Evolutionary conservation across 2,113 vertebrate genomes (phyloP), one percentile per base, ranked within the genome.

Genomic region (Clarias batrachus): DNA sequence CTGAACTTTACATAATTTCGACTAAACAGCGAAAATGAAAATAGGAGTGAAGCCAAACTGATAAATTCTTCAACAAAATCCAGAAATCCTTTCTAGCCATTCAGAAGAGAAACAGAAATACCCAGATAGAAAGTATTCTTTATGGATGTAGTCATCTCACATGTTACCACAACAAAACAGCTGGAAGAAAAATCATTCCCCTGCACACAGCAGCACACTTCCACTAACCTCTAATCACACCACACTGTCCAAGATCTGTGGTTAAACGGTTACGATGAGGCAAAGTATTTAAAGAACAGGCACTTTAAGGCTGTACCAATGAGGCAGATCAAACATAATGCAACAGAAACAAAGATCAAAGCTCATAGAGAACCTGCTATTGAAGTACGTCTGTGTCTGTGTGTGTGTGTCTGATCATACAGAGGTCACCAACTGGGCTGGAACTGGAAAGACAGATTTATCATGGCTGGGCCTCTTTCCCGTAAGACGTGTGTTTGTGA

Each of bases 311-410:
- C 74, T 30, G 56, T 71, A 27, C 41, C 37, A 82, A 71, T 82
- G 82, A 76, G 8, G 85, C 57, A 33, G 83, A 89, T 90, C 89
- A 87, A 90, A 90, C 54, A 82, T 65, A 65, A 80, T 48, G 48
- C 25, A 66, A 48, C n/a, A 86, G 77, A 84, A 66, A 48, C 66
- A 33, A 76, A 90, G 87, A 90, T 88, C 88, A 90, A 88, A 89
- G 88, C 83, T 63, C 37, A 21, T 27, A 74, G 77, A 80, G 70
- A 71, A 83, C 81, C 76, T 68, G 19, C 73, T 60, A 54, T 70
- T 89, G 59, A 66, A 78, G 88, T 81, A 63, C 17, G 25, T 81
- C 78, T 82, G 76, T 60, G 74, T 84, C 33, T 59, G 56, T 21
- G 54, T 37, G 62, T 82, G 79, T 65, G 73, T 70, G 73, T 27